These are phyloP conservation scores for Rhagium mordax DNA, from an alignment of 2,888 invertebrate genomes.

Conservation along the genomic window DNA sequence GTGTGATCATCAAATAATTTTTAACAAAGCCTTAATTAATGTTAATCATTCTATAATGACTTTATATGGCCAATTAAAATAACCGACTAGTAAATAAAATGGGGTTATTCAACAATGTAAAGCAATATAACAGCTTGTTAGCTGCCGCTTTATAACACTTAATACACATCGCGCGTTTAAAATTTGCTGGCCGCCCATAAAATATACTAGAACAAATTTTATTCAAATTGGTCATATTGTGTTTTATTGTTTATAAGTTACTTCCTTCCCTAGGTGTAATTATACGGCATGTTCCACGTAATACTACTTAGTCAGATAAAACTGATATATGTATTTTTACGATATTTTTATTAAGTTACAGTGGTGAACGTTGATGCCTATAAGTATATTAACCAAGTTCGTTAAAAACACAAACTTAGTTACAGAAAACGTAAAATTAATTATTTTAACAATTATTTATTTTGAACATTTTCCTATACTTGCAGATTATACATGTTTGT, in stretches of 20 bases:
- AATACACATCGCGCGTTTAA: background rate
- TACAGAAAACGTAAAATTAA: too few species aligned
- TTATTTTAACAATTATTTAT: too few species aligned
- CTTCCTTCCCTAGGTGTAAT: background rate
- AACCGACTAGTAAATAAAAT: slow-evolving; percentile 27
- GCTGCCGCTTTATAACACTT: slow-evolving; percentile 6
- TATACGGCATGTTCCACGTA: background rate
- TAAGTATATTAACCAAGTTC: too few species aligned
- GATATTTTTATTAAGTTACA: too few species aligned
- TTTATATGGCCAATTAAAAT: slow-evolving; percentile 46
- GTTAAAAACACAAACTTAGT: too few species aligned
- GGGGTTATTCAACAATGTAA: slow-evolving; percentile 29
- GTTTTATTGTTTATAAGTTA: background rate
- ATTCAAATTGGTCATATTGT: background rate
- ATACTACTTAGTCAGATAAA: background rate
- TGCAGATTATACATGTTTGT: too few species aligned
- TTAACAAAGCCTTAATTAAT: slow-evolving; percentile 33
- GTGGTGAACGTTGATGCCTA: too few species aligned
- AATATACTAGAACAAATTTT: background rate
- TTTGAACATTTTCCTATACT: too few species aligned
- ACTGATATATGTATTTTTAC: too few species aligned
- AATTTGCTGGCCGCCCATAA: background rate
- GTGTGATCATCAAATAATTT: slow-evolving; percentile 34
- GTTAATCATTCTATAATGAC: slow-evolving; percentile 41
- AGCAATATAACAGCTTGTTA: slow-evolving; percentile 30